phyloP scores from a whole-genome alignment of 2,113 vertebrate genomes.

The Pithys albifrons region DNA sequence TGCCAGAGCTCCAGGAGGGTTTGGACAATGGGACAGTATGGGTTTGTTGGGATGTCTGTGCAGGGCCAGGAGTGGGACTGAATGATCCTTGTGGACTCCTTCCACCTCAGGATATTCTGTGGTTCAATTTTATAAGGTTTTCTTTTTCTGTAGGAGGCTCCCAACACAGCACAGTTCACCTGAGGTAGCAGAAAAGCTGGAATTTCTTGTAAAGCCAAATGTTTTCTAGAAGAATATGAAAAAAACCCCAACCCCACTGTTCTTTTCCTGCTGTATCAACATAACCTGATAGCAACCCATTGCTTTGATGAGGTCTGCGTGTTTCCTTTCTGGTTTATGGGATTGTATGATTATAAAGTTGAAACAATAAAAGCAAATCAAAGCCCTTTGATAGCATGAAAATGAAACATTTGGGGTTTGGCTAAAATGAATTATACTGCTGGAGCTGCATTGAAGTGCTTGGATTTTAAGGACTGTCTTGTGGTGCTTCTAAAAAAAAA shows the following conservation, averaged over 20 bases:
- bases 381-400: conserved; percentile 32
- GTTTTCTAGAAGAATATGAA: not conserved
- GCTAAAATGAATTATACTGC: not conserved
- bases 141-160: not conserved
- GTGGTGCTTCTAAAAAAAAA: not conserved
- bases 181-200: not conserved
- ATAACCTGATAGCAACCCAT: not conserved
- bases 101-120: not conserved
- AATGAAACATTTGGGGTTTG: conserved; percentile 6
- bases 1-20: not conserved
- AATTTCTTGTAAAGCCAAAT: not conserved
- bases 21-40: not conserved
- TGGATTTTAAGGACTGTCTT: not conserved
- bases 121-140: accelerated
- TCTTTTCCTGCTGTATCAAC: conserved; percentile 4
- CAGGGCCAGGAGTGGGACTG: not conserved
- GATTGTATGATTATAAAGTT: not conserved
- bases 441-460: not conserved
- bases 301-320: not conserved
- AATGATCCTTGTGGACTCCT: not conserved
- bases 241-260: not conserved
- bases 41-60: not conserved
- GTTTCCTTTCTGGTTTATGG: not conserved
- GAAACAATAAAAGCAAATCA: conserved; percentile 47
- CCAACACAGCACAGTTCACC: not conserved